phyloP scores from a whole-genome alignment of 64 coral and sea anemone species.

The Catalaphyllia jardinei region DNA sequence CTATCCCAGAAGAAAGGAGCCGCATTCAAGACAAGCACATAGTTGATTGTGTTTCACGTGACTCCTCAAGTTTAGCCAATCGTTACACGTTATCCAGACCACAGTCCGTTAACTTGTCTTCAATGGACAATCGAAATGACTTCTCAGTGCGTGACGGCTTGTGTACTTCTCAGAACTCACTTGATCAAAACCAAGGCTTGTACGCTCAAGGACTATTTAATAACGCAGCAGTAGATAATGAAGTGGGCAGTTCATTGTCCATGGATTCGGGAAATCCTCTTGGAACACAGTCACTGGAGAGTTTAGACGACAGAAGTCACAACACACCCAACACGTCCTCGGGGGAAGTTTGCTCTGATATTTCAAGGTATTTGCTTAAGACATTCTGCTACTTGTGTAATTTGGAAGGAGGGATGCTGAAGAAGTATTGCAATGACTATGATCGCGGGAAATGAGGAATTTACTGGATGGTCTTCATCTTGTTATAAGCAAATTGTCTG shows the following conservation, averaged over 20 bases:
- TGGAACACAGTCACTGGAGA: constrained; percentile 49
- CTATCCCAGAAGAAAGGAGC: neutral
- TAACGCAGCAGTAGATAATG: neutral
- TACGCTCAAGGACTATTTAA: constrained; percentile 1
- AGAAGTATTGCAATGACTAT: no score
- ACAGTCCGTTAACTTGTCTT: constrained; percentile 10
- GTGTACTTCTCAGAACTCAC: constrained; percentile 30
- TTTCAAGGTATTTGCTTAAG: neutral
- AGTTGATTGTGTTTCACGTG: neutral
- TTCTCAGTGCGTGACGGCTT: constrained; percentile 6
- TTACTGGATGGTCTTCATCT: no score
- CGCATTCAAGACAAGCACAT: neutral
- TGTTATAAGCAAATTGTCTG: no score
- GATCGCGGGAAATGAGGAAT: no score
- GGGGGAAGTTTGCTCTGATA: neutral
- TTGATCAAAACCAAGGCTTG: constrained; percentile 7
- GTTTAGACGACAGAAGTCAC: constrained; percentile 46
- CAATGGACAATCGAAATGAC: neutral
- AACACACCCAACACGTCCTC: neutral
- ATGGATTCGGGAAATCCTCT: constrained; percentile 71
- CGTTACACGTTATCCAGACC: neutral
- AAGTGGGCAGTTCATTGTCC: constrained; percentile 54
- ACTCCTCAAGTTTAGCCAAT: neutral
- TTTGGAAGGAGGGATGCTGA: no score
- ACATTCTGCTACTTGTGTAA: neutral